Evolutionary conservation across 2,113 vertebrate species (phyloP).

Genomic region (Apistogramma diplotaenia): DNA sequence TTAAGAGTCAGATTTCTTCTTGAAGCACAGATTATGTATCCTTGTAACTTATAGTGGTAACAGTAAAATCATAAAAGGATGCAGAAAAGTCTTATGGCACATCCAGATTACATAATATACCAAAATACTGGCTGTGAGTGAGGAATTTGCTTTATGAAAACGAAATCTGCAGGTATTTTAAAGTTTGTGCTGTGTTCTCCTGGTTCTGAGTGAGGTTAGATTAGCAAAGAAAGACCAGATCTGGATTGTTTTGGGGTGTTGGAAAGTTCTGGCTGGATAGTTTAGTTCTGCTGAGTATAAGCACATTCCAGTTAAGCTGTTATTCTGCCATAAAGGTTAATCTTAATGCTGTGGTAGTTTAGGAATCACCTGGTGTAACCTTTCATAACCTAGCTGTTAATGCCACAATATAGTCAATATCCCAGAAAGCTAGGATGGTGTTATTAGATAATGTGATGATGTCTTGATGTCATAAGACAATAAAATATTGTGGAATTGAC

Average conservation of each 20-base stretch:
- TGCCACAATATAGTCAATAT: background rate
- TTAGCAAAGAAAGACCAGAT: background rate
- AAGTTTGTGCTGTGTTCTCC: background rate
- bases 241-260: conserved; percentile 39
- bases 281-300: background rate
- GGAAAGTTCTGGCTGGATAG: background rate
- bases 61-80: background rate
- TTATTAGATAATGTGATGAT: background rate
- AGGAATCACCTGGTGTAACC: background rate
- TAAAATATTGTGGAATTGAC: background rate
- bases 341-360: background rate
- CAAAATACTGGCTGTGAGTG: background rate
- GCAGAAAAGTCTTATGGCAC: background rate
- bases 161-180: background rate
- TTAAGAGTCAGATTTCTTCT: background rate
- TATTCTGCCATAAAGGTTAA: background rate
- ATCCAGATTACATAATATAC: background rate
- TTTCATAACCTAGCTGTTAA: background rate
- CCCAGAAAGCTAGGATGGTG: background rate
- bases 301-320: background rate
- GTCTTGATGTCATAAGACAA: no score
- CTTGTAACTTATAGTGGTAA: background rate
- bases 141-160: background rate
- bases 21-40: background rate
- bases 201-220: background rate